These are phyloP conservation scores for Platycercus adscitus DNA, from an alignment of 2,113 vertebrate species.

Conservation along the genomic window DNA sequence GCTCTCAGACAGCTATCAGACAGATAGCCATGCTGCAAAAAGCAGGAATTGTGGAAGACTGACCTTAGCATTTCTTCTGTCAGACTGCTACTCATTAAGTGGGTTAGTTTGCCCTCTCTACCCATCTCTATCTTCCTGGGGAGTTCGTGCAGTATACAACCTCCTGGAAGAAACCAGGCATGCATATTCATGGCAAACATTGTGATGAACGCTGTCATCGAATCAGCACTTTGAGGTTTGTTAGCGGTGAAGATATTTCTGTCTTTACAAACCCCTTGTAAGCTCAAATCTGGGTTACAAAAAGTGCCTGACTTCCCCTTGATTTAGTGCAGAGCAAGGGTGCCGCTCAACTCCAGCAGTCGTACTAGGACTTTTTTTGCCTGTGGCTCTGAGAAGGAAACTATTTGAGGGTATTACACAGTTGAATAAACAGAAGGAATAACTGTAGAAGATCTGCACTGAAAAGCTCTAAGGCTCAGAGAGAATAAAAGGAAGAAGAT, in stretches of 20 bases:
- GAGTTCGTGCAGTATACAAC: background rate
- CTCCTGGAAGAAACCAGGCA: background rate
- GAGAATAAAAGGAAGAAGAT: conserved; percentile 36
- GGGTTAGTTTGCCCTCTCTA: background rate
- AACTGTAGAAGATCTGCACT: background rate
- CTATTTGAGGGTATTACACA: conserved; percentile 40
- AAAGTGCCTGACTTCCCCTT: background rate
- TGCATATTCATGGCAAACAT: background rate
- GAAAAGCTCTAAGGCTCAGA: conserved; percentile 30
- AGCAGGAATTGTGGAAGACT: background rate
- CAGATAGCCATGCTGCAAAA: background rate
- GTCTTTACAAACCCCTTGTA: background rate
- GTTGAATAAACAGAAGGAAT: conserved; percentile 59
- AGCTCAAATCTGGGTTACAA: background rate
- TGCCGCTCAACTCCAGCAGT: background rate
- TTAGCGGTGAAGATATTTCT: background rate
- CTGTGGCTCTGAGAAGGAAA: conserved; percentile 8
- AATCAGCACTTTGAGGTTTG: background rate
- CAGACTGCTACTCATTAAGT: background rate
- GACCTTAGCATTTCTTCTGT: background rate
- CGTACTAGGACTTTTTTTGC: background rate
- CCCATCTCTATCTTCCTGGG: background rate
- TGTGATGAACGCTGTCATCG: background rate
- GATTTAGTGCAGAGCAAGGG: background rate
- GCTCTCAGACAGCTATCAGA: background rate